Evolutionary conservation across 1,140 invertebrate genomes (phyloP).

Genomic region (Coenobita brevimanus): DNA sequence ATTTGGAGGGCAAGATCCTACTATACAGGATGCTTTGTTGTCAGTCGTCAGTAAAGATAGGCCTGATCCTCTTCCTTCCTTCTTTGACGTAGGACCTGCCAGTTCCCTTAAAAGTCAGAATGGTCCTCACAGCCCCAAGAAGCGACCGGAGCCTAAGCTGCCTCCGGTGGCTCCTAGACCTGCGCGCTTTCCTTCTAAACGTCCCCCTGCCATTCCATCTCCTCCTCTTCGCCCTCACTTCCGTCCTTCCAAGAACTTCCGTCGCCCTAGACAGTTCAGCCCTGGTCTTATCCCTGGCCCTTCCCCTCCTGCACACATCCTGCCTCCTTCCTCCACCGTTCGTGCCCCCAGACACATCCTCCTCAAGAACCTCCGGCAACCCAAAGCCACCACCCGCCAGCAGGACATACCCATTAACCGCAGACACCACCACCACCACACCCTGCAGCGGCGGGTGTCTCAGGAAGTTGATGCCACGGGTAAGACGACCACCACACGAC

Average conservation of each 20-base stretch:
- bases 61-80: not conserved
- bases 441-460: constrained; percentile 18
- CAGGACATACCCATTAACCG: constrained; percentile 44
- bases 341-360: constrained; percentile 56
- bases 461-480: constrained; percentile 6
- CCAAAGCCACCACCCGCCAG: constrained; percentile 44
- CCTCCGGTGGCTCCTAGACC: not conserved
- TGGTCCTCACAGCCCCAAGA: not conserved
- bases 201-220: not conserved
- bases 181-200: not conserved
- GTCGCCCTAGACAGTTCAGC: not conserved
- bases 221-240: not conserved
- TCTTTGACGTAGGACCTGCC: not conserved
- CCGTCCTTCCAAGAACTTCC: not conserved
- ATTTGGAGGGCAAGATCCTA: constrained; percentile 10
- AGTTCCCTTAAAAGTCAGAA: not conserved
- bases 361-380: constrained; percentile 30
- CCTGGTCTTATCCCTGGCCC: constrained; percentile 40
- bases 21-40: too few relatives aligned
- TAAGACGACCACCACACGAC: constrained; percentile 17
- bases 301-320: constrained; percentile 51
- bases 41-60: too few relatives aligned
- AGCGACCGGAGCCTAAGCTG: not conserved
- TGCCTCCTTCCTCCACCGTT: constrained; percentile 32
- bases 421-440: constrained; percentile 17